Evolutionary conservation across 1,140 invertebrate species (phyloP).

Genomic region (Eueides isabella): DNA sequence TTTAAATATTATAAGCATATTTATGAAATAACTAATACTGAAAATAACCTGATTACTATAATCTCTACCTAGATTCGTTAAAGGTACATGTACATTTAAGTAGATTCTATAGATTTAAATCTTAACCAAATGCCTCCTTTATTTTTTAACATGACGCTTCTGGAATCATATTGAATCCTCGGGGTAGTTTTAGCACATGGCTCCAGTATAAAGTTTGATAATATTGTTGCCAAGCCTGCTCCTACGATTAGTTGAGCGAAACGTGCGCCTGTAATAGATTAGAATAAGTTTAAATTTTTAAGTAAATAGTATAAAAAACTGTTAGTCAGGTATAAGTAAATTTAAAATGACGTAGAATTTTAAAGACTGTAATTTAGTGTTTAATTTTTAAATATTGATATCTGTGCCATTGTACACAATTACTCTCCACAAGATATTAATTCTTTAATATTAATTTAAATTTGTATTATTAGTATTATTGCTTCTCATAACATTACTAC

Average conservation of each 20-base stretch:
- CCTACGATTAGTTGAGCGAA: slow-evolving; percentile 66
- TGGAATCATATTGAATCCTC: slow-evolving; percentile 64
- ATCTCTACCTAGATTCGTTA: neutral
- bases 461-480: too few relatives aligned
- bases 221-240: slow-evolving; percentile 58
- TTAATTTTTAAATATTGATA: too few relatives aligned
- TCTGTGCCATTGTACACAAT: too few relatives aligned
- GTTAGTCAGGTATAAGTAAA: too few relatives aligned
- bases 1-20: neutral
- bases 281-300: neutral
- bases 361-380: too few relatives aligned
- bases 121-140: slow-evolving; percentile 73
- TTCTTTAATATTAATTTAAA: too few relatives aligned
- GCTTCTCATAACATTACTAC: too few relatives aligned
- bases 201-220: slow-evolving; percentile 57
- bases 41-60: neutral
- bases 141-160: slow-evolving; percentile 77
- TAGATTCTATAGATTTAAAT: slow-evolving; percentile 44
- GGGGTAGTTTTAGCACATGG: slow-evolving; percentile 66
- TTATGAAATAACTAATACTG: slow-evolving; percentile 16
- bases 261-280: slow-evolving; percentile 56
- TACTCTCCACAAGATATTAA: too few relatives aligned
- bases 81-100: neutral
- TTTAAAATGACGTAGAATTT: too few relatives aligned
- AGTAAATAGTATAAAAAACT: too few relatives aligned